Base-by-base conservation (phyloP, 2,888 invertebrate species). In the Galerucella pusilla region DNA sequence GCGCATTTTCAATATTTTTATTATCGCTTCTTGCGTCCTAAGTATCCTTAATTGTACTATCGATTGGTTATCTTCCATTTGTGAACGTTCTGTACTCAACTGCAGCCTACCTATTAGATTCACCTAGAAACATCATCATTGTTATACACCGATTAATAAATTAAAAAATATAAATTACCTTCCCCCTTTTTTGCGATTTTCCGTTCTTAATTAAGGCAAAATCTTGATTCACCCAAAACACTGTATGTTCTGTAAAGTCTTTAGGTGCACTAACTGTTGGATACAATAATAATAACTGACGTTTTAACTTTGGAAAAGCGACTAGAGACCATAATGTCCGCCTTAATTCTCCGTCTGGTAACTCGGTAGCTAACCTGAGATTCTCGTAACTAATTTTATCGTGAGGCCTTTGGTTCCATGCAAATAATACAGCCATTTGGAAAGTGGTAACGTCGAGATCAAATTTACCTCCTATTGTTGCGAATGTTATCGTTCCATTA, bases 401-500 rank as follows among this genome's bases (percentile, higher is more conserved):
- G 82, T 93, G 89, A 1, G 97, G 97, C 79, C 98, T 91, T 87
- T 98, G 97, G 90, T 99, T 99, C 98, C 98, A 99, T 16, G 98
- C 97, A 89, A 98, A 99, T 61, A 99, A 89, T 16, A 99, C 98
- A 57, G 98, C 98, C 98, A 99, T 98, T 92, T 99, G 99, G 89
- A 99, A 99, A 42, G 99, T 99, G 14, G 99, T 99, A 7, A 99
- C 98, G 87, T 99, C 99, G 83, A 99, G 90, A 88, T 99, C 99
- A 89, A 96, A 99, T 82, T 96, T 93, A 1, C 98, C 99, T 71
- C 96, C 93, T 81, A 94, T 92, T 87, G 97, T 98, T 0, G 93
- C 92, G 89, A 99, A 99, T 35, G 97, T 97, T 82, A 99, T 97
- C 77, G 98, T 98, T 82, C 99, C 99, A 89, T 99, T 99, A 80